Percentiles rank a stretch among this genome's conserved stretches.
These are phyloP conservation scores for Phylloscopus trochilus DNA, from an alignment of 2,113 vertebrate species.

Conservation along the genomic window DNA sequence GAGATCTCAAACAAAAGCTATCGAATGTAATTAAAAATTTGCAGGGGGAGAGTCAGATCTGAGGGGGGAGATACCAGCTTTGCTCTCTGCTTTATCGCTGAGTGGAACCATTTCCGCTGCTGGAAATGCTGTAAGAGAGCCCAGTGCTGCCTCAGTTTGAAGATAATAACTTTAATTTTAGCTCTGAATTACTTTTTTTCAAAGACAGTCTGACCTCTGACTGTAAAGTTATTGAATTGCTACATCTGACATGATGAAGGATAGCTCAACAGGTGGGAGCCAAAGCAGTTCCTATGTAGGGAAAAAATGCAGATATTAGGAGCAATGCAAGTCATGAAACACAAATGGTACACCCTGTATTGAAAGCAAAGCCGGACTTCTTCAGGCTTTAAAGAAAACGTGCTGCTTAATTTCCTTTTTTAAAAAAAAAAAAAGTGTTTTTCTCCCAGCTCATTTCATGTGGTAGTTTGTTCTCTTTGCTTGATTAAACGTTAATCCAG, in stretches of 20 bases:
- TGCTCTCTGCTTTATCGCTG: conserved; percentile 41
- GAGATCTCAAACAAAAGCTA: conserved; percentile 54
- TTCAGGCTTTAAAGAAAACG: neutral
- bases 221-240: conserved; percentile 76
- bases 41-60: conserved; percentile 24
- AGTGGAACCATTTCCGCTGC: conserved; percentile 10
- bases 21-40: conserved; percentile 58
- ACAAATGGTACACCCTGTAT: neutral
- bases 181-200: conserved; percentile 77
- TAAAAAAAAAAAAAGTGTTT: neutral
- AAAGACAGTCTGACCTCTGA: conserved; percentile 78
- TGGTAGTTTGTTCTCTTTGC: conserved; percentile 6
- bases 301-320: conserved; percentile 57
- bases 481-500: neutral
- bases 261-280: conserved; percentile 6
- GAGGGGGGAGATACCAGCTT: conserved; percentile 51
- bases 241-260: conserved; percentile 30
- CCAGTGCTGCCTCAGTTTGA: conserved; percentile 42
- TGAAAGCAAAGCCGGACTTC: neutral
- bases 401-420: neutral
- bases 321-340: conserved; percentile 1
- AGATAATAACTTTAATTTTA: conserved; percentile 83
- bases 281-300: neutral
- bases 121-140: neutral
- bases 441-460: neutral